Conservation (phyloP, 1,140 invertebrate genomes). For the Drosophila burlai region DNA sequence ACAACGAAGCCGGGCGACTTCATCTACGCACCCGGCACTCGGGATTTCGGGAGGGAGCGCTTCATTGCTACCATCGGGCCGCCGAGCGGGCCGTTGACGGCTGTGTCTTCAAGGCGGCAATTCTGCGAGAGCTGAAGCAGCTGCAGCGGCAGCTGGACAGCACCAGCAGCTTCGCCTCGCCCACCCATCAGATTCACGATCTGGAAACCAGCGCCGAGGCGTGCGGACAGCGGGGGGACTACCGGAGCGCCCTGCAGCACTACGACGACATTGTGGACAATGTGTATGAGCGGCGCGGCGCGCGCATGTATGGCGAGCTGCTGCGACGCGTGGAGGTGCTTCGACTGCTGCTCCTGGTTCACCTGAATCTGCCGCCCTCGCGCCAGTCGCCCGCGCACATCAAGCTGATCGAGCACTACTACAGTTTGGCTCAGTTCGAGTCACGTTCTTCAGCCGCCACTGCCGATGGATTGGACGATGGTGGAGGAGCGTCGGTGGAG, state of each 20-base stretch:
- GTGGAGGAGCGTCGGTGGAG: constrained; percentile 37
- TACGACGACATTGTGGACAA: constrained; percentile 83
- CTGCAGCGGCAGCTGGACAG: constrained; percentile 64
- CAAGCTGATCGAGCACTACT: constrained; percentile 80
- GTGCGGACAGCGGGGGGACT: constrained; percentile 60
- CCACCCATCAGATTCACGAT: constrained; percentile 77
- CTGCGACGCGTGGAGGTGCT: constrained; percentile 70
- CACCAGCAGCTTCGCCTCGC: constrained; percentile 80
- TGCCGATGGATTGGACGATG: constrained; percentile 16
- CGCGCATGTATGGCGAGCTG: constrained; percentile 70
- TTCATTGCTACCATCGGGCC: constrained; percentile 74
- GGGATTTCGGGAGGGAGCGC: constrained; percentile 72
- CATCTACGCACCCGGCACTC: constrained; percentile 53
- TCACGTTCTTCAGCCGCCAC: neutral
- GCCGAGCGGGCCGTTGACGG: constrained; percentile 67
- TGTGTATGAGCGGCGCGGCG: constrained; percentile 74
- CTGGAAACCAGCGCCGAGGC: constrained; percentile 68
- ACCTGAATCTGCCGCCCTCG: constrained; percentile 74
- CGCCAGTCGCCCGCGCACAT: constrained; percentile 84
- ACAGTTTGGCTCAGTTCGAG: constrained; percentile 64
- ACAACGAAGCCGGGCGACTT: constrained; percentile 56
- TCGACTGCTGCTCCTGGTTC: constrained; percentile 70
- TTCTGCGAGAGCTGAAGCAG: constrained; percentile 73
- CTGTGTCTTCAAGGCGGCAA: constrained; percentile 77
- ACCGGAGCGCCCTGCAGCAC: constrained; percentile 70